phyloP scores from a whole-genome alignment of 1,140 invertebrate species.

The Panulirus ornatus region DNA sequence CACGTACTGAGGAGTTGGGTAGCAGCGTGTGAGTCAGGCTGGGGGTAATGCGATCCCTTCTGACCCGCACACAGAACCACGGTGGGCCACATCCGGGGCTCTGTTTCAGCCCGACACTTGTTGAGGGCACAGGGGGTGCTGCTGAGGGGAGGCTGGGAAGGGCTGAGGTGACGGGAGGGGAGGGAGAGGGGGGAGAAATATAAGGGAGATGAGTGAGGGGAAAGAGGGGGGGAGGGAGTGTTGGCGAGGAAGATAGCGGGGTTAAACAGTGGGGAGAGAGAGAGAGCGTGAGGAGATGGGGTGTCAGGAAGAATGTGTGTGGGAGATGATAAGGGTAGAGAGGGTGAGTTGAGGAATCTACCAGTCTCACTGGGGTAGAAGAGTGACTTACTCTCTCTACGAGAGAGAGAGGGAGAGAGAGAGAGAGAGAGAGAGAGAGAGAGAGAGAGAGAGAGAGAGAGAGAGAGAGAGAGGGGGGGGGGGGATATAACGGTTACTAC shows the following conservation, averaged over 20 bases:
- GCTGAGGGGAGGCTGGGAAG: slow-evolving; percentile 2
- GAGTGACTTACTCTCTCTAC: neutral
- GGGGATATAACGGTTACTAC: too few relatives aligned
- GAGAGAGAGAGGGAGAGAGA: neutral
- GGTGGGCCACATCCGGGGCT: slow-evolving; percentile 65
- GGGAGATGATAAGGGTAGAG: neutral
- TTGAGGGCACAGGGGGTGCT: slow-evolving; percentile 17
- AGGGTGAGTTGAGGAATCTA: neutral
- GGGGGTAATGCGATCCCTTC: slow-evolving; percentile 12
- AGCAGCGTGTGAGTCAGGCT: neutral
- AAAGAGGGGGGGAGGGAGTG: neutral
- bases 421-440: neutral
- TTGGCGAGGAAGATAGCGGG: slow-evolving; percentile 1
- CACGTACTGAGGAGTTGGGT: slow-evolving; percentile 6
- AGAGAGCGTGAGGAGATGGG: neutral
- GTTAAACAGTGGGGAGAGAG: neutral
- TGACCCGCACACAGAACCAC: slow-evolving; percentile 31
- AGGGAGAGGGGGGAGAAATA: too few relatives aligned
- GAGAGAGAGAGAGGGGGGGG: neutral
- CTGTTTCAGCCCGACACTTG: slow-evolving; percentile 58
- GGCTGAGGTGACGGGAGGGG: neutral
- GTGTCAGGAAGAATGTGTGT: neutral
- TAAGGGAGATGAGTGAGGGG: neutral
- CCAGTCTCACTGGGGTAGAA: neutral
- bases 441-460: neutral